These are phyloP conservation scores for Pteria penguin DNA, from an alignment of 2,888 invertebrate species.

Conservation along the genomic window DNA sequence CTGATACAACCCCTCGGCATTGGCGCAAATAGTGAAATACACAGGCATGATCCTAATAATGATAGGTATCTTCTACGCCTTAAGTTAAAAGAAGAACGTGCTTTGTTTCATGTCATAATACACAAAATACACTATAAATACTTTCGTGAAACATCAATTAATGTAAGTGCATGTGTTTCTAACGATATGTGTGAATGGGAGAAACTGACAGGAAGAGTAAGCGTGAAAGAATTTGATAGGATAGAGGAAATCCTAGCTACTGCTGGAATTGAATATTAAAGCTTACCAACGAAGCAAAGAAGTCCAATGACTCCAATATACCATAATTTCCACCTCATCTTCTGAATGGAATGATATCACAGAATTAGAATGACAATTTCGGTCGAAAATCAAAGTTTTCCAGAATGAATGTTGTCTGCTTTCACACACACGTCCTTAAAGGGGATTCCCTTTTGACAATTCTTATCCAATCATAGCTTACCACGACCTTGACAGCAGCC, in stretches of 20 bases:
- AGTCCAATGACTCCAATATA: constrained; percentile 67
- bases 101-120: no score
- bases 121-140: no score
- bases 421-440: constrained; percentile 28
- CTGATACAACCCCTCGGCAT: no score
- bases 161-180: no score
- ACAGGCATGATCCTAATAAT: no score
- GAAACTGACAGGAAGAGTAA: no score
- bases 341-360: constrained; percentile 7
- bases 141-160: no score
- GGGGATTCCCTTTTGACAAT: constrained; percentile 65
- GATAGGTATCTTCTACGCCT: no score
- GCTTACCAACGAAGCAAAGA: constrained; percentile 69
- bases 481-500: constrained; percentile 66
- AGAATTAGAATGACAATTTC: not conserved
- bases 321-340: constrained; percentile 56
- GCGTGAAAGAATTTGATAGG: not conserved
- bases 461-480: constrained; percentile 64
- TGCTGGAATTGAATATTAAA: not conserved
- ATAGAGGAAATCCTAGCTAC: not conserved
- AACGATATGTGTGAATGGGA: no score
- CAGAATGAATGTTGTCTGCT: constrained; percentile 15
- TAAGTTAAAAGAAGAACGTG: no score
- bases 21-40: no score
- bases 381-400: not conserved